Evolutionary conservation across 2,797 vertebrate genomes (phyloP), one percentile per base, ranked within the genome.

Genomic region (Sylvia borin): DNA sequence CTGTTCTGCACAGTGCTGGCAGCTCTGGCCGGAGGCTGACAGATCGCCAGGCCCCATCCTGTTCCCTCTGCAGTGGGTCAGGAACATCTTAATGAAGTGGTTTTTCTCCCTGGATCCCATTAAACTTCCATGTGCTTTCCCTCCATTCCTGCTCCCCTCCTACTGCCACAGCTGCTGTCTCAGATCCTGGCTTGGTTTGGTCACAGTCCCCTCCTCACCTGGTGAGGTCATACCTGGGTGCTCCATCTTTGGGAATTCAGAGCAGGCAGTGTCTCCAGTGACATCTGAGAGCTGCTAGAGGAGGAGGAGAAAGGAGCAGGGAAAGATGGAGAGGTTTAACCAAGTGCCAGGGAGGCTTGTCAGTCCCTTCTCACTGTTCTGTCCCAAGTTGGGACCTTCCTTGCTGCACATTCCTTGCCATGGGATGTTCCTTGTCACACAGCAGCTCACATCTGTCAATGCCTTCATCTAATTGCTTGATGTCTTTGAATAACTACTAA

Each of bases 401-500:
- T n/a, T 62, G 36, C 31, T 1, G 0, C 36, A 76, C 2, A 3
- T 70, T 32, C 50, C 22, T 54, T 50, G 54, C 45, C 22, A 12
- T n/a, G 73, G 10, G 10, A 22, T 5, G 7, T 21, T 50, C 54
- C 55, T 65, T 0, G 0, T 58, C 73, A 43, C 76, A 10, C 4
- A 2, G 58, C 67, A 85, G 70, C 86, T 89, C 51, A 4, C 36
- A 42, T 68, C 67, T 19, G 3, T 31, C 66, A 58, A 18, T 12
- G 21, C 64, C 89, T 79, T 76, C 47, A 16, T 27, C 51, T 92
- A 51, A 86, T 92, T n/a, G 8, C 92, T 79, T 87, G 74, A 60
- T 88, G 90, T 89, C 71, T 91, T n/a, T 74, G 74, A 72, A 32
- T n/a, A 87, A 93, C 94, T 93, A 70, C 93, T 97, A 95, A 96